Evolutionary conservation across 2,797 vertebrate genomes (phyloP).

Genomic region (Masticophis lateralis): DNA sequence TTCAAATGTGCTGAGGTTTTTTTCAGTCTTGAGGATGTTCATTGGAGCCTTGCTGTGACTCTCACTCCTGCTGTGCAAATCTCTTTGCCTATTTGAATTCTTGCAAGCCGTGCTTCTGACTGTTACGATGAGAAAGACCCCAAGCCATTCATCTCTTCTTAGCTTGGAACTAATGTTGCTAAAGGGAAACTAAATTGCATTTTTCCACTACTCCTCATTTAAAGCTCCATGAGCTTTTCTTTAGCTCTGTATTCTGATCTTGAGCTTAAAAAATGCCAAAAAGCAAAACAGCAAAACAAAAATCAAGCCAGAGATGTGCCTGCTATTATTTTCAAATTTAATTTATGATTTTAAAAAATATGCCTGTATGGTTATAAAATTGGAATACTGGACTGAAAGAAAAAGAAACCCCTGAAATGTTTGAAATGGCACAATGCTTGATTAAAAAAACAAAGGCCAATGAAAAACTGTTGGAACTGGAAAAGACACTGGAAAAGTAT

Average conservation of each 20-base stretch:
- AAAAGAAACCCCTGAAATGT: not conserved
- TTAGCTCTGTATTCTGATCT: not conserved
- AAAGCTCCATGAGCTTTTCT: not conserved
- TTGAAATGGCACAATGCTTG: not conserved
- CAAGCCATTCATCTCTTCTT: not conserved
- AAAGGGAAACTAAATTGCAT: not conserved
- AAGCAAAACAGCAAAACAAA: not conserved
- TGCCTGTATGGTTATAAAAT: not conserved
- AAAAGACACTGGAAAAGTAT: not conserved
- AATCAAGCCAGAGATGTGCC: not conserved
- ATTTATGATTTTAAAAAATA: not conserved
- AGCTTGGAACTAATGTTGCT: not conserved
- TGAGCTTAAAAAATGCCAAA: not conserved
- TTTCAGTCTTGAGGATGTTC: not conserved
- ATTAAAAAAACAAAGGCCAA: not conserved
- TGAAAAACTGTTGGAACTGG: not conserved
- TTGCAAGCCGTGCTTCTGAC: not conserved
- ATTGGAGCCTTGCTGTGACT: not conserved
- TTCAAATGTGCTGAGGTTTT: not conserved
- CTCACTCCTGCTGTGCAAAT: not conserved
- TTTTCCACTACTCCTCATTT: not conserved
- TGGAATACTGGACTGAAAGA: not conserved
- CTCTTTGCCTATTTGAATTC: not conserved
- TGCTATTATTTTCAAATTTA: not conserved
- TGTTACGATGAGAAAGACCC: not conserved